These are phyloP conservation scores for Pterophyllum scalare DNA, from an alignment of 2,113 vertebrate species.

Conservation along the genomic window DNA sequence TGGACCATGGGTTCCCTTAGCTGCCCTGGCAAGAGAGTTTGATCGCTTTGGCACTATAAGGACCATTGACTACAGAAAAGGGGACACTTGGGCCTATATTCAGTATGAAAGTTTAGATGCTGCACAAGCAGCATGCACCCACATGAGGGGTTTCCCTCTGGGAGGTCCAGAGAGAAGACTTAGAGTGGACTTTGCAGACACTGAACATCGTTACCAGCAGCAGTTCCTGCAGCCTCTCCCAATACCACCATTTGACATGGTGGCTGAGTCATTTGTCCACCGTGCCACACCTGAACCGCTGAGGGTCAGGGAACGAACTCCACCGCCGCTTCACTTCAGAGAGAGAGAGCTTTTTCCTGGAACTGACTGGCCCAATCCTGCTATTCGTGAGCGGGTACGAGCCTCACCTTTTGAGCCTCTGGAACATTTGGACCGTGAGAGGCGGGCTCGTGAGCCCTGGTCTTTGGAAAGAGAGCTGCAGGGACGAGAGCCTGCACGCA, in stretches of 20 bases:
- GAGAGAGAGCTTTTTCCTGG: constrained; percentile 93
- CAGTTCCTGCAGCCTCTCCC: constrained; percentile 94
- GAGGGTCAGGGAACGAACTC: constrained; percentile 92
- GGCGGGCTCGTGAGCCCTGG: constrained; percentile 90
- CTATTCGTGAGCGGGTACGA: constrained; percentile 88
- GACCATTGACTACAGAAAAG: constrained; percentile 97
- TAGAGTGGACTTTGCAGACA: constrained; percentile 95
- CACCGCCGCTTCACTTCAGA: constrained; percentile 92
- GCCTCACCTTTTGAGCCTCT: constrained; percentile 90
- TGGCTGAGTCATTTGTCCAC: constrained; percentile 94
- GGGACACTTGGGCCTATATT: constrained; percentile 98
- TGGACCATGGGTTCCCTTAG: constrained; percentile 94
- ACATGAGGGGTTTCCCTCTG: constrained; percentile 96
- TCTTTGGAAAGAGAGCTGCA: constrained; percentile 91
- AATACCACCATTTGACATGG: constrained; percentile 92
- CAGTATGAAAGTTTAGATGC: constrained; percentile 98
- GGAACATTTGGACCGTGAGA: constrained; percentile 90
- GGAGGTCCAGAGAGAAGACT: constrained; percentile 93
- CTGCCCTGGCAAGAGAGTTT: constrained; percentile 94
- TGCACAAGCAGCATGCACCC: constrained; percentile 94
- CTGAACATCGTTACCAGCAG: constrained; percentile 95
- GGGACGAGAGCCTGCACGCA: constrained; percentile 88
- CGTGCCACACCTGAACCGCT: constrained; percentile 90
- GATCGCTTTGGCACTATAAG: constrained; percentile 98
- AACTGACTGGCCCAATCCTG: constrained; percentile 91